Base-by-base conservation (phyloP, 1,140 invertebrate species). In the Zophobas morio region DNA sequence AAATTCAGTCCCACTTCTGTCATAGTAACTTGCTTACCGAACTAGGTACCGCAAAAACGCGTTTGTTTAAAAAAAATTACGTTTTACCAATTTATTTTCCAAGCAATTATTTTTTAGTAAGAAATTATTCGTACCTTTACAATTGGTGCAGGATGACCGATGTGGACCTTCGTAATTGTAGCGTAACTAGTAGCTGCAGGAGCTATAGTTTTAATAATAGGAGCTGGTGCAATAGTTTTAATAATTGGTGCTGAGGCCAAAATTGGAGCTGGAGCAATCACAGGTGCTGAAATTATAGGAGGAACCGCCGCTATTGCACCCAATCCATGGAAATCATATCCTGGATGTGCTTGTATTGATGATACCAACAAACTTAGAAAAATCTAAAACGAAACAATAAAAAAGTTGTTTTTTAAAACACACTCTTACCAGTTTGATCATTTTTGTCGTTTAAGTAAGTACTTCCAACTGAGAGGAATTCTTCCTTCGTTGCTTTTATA, bases 151-250 rank as follows among this genome's bases (percentile, higher is more conserved):
- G 77, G 46, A 78, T 74, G 78, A 8, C 36, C 49, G 56, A 74
- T 76, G 57, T 74, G 56, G 33, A 66, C 70, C 51, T 78, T 53
- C 1, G 70, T 76, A 32, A 80, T 42, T 1, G 71, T 76, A 4
- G 79, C 73, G 42, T 78, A 79, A 60, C 79, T 80, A 0, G 70
- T 80, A 8, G 77, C 77, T 20, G 42, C 20, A 20, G 79, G 79
- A 36, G 72, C 71, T 32, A 75, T 39, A 32, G 74, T 70, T 70
- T 75, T 75, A 6, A 70, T 35, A 70, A 75, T 49, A 20, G 74
- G 74, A 3, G 60, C 60, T 37, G 35, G 3, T 20, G 60, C 54
- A 0, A 75, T 51, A 20, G 75, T 35, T 70, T 78, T 80, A 1
- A 78, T 32, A 47, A 80, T 71, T 0, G 79, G 79, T 2, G 70